A percentile compares a stretch with the other conserved stretches of the same genome.
These are phyloP conservation scores for Albula glossodonta DNA, from an alignment of 2,113 vertebrate genomes.

Conservation along the genomic window DNA sequence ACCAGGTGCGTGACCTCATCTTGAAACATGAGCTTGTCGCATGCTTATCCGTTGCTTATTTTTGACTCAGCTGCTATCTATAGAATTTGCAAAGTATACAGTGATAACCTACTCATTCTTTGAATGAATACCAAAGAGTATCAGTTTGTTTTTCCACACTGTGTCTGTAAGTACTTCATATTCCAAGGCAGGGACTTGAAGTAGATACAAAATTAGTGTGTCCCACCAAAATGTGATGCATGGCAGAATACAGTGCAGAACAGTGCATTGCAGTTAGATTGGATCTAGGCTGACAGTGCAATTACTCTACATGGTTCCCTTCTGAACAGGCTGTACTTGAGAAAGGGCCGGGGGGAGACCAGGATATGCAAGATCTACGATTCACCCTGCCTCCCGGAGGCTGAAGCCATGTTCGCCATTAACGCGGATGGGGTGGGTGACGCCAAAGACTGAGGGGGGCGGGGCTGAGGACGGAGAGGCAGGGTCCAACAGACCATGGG, in stretches of 20 bases:
- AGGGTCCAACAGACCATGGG: not conserved
- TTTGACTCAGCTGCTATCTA: too few relatives aligned
- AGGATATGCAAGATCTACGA: constrained; percentile 94
- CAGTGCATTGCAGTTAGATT: not conserved
- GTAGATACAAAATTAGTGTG: not conserved
- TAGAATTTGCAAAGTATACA: too few relatives aligned
- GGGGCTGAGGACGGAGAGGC: not conserved
- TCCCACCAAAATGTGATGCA: not conserved
- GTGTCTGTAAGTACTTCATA: too few relatives aligned
- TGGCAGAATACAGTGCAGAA: not conserved
- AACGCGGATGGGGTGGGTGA: constrained; percentile 88
- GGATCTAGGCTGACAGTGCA: not conserved
- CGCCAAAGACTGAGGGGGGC: constrained; percentile 81
- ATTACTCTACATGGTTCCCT: not conserved
- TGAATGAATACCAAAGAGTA: too few relatives aligned
- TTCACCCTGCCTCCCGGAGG: constrained; percentile 85
- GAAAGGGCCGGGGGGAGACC: constrained; percentile 86
- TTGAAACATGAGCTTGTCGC: not conserved
- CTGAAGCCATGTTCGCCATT: constrained; percentile 90
- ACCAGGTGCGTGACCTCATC: constrained; percentile 75
- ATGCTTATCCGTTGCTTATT: too few relatives aligned
- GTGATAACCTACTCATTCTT: too few relatives aligned
- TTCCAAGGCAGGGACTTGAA: too few relatives aligned
- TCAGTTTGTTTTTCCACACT: too few relatives aligned
- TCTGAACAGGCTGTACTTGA: constrained; percentile 77